These are phyloP conservation scores for Stegostoma tigrinum DNA, from an alignment of 2,113 vertebrate species.

Conservation along the genomic window DNA sequence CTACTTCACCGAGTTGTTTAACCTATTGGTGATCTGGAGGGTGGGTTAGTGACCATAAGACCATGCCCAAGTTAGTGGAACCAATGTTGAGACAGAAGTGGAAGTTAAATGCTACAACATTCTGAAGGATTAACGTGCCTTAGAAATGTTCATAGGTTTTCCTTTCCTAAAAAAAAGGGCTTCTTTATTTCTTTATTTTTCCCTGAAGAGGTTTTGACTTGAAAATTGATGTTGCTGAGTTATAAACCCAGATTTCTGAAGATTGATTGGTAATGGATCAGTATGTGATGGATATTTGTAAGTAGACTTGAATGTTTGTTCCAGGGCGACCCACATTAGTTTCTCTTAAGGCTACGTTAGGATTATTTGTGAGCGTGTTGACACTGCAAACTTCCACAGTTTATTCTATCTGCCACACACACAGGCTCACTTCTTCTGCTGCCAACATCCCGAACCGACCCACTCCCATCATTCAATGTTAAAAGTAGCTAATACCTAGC, in stretches of 20 bases:
- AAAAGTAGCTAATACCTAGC: neutral
- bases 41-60: neutral
- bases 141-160: neutral
- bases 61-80: neutral
- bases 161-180: neutral
- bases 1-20: neutral
- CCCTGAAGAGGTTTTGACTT: neutral
- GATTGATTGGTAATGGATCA: neutral
- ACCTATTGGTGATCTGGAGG: neutral
- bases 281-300: neutral
- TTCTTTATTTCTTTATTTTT: neutral
- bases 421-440: neutral
- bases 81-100: neutral
- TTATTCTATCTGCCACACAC: neutral
- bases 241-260: neutral
- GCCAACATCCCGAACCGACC: neutral
- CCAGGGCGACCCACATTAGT: neutral
- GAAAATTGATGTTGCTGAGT: neutral
- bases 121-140: neutral
- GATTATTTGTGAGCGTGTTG: neutral
- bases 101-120: neutral
- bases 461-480: neutral
- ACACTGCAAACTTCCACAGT: neutral
- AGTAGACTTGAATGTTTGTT: neutral
- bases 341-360: neutral